Evolutionary conservation across 1,140 invertebrate species (phyloP).

Genomic region (Radopholus similis): DNA sequence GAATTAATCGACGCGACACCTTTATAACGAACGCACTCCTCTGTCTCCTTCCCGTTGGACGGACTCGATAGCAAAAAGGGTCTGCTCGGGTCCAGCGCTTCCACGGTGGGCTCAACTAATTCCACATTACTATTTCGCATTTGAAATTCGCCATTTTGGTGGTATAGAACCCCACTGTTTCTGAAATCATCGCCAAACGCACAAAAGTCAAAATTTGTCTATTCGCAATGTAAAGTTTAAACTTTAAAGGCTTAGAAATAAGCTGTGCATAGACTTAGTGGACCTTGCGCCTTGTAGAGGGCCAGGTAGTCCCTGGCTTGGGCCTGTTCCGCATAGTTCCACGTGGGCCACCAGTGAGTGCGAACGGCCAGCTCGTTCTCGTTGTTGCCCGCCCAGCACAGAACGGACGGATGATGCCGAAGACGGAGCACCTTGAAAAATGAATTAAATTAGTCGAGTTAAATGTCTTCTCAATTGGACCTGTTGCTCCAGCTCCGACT

Average conservation of each 20-base stretch:
- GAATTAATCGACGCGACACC: too few species aligned
- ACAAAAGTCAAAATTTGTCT: too few species aligned
- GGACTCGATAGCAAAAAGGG: constrained; percentile 82
- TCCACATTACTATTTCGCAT: too few species aligned
- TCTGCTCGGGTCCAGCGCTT: constrained; percentile 66
- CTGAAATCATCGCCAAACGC: too few species aligned
- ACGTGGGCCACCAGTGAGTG: not conserved
- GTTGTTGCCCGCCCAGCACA: constrained; percentile 86
- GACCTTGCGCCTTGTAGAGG: constrained; percentile 77
- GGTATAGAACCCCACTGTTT: too few species aligned
- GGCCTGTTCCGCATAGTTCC: not conserved
- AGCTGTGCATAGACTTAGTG: too few species aligned
- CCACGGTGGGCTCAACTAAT: too few species aligned
- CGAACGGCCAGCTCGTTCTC: constrained; percentile 77
- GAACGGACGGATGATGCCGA: constrained; percentile 81
- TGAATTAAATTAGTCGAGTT: not conserved
- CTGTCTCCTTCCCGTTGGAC: constrained; percentile 77
- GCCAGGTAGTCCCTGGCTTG: constrained; percentile 73
- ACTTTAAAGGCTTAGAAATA: too few species aligned
- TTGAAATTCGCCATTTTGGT: too few species aligned
- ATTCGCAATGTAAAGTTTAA: too few species aligned
- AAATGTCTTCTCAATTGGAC: constrained; percentile 44
- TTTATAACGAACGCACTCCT: too few species aligned
- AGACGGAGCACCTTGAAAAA: constrained; percentile 69
- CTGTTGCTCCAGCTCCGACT: constrained; percentile 77